Evolutionary conservation across 1,140 invertebrate genomes (phyloP).

Genomic region (Eumaeus atala): DNA sequence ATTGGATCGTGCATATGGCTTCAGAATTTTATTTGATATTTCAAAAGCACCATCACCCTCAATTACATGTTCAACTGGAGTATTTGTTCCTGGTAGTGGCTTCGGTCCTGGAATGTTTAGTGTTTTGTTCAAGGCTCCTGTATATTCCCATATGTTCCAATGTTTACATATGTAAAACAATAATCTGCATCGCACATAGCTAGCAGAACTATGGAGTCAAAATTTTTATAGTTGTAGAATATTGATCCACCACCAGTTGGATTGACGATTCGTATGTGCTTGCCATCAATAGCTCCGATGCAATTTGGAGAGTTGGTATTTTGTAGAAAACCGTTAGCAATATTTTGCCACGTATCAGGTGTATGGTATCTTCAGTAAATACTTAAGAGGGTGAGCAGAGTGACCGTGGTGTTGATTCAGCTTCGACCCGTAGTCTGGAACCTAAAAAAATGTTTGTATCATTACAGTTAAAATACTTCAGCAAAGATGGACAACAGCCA

Average conservation of each 20-base stretch:
- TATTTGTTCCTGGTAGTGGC: too few species aligned
- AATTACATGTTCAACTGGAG: too few species aligned
- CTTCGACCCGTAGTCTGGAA: slow-evolving; percentile 13
- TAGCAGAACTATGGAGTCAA: slow-evolving; percentile 4
- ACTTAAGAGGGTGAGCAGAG: too few species aligned
- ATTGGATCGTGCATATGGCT: too few species aligned
- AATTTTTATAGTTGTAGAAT: slow-evolving; percentile 9
- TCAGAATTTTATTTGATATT: too few species aligned
- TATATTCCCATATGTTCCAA: slow-evolving; percentile 18
- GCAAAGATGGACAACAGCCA: slow-evolving; percentile 16
- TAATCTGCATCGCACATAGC: slow-evolving; percentile 13
- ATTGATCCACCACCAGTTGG: slow-evolving; percentile 12
- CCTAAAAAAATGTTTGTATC: neutral
- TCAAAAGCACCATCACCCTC: too few species aligned
- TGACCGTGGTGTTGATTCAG: slow-evolving; percentile 16
- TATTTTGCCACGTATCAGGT: slow-evolving; percentile 13
- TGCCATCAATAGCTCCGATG: slow-evolving; percentile 15
- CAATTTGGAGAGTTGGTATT: slow-evolving; percentile 18
- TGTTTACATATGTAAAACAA: slow-evolving; percentile 15
- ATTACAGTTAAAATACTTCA: slow-evolving; percentile 12
- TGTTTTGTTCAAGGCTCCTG: too few species aligned
- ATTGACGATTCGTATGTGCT: slow-evolving; percentile 4
- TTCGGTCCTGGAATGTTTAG: too few species aligned
- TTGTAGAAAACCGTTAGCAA: slow-evolving; percentile 10
- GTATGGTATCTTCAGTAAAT: too few species aligned